Base-by-base conservation (phyloP, 2,888 invertebrate genomes). In the Homarus gammarus region DNA sequence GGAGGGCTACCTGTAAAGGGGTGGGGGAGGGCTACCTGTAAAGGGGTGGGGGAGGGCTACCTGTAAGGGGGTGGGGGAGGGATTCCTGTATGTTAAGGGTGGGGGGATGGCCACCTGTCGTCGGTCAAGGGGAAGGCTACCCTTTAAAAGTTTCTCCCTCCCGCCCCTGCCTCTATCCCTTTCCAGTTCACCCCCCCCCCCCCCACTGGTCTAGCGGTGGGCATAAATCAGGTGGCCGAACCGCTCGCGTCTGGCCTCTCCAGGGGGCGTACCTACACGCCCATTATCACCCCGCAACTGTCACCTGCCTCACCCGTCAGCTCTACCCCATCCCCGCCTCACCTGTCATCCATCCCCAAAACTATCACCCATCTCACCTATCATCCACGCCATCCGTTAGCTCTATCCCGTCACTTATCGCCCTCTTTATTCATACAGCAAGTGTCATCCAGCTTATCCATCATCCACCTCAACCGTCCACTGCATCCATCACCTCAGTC, bases 181-280 rank as follows among this genome's bases (percentile, higher is more conserved):
- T 22, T 10, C n/a, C 49, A 18, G 5, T 36, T 27, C 77, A 33
- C 27, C 44, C 77, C 40, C 38, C 38, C 44, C 49, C 77, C 12
- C 27, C 56, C 61, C 64, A 40, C 36, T 18, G 73, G 38, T 22
- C 38, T 18, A 27, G 73, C 40, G 15, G 78, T 49, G 2, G 44
- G 78, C 51, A 83, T 83, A 83, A 68, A 83, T 83, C 83, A 83
- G 70, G 44, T 31, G 72, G 70, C 27, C 18, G 64, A 64, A 77
- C 36, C 64, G 61, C 40, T 75, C 61, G 77, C 77, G 84, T 77
- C 77, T 56, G 27, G 61, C 31, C 84, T 61, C 84, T 64, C 56
- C 77, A n/a, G 84, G 84, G 75, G 84, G 84, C 75, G 78, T 85
- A 64, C 64, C 78, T 85, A 68, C 68, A 44, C 85, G 49, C 44